phyloP scores from a whole-genome alignment of 2,888 invertebrate species.

The Callosobruchus maculatus region DNA sequence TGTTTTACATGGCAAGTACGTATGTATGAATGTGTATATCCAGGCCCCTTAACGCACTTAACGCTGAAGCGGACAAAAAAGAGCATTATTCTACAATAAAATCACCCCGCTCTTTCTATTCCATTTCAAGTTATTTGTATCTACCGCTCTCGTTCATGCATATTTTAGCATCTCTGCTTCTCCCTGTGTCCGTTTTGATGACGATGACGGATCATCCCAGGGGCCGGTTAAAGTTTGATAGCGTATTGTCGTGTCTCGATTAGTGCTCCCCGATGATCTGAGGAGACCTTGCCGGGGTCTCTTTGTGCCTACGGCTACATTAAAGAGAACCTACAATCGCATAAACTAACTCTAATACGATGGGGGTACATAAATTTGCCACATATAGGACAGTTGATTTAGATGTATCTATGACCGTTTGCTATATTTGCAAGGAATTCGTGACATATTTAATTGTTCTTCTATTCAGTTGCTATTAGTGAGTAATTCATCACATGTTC shows the following conservation, averaged over 20 bases:
- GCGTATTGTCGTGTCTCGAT: slow-evolving; percentile 33
- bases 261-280: slow-evolving; percentile 32
- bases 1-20: too few relatives aligned
- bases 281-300: slow-evolving; percentile 2
- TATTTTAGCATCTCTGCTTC: neutral
- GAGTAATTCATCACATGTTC: too few relatives aligned
- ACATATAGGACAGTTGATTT: neutral
- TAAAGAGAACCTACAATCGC: slow-evolving; percentile 26
- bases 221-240: slow-evolving; percentile 34
- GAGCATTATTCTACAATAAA: neutral
- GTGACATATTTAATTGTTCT: too few relatives aligned
- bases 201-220: slow-evolving; percentile 15
- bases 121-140: neutral
- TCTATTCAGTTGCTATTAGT: too few relatives aligned
- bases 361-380: slow-evolving; percentile 26
- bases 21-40: too few relatives aligned
- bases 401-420: neutral
- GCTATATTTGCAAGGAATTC: too few relatives aligned
- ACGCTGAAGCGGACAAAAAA: neutral
- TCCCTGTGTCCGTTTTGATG: neutral
- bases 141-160: neutral
- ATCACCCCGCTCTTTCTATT: neutral
- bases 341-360: slow-evolving; percentile 23
- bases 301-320: slow-evolving; percentile 22
- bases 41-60: too few relatives aligned